Percentiles rank a stretch among this genome's conserved stretches.
Conservation (phyloP, 2,113 vertebrate species). For the Gavialis gangeticus region DNA sequence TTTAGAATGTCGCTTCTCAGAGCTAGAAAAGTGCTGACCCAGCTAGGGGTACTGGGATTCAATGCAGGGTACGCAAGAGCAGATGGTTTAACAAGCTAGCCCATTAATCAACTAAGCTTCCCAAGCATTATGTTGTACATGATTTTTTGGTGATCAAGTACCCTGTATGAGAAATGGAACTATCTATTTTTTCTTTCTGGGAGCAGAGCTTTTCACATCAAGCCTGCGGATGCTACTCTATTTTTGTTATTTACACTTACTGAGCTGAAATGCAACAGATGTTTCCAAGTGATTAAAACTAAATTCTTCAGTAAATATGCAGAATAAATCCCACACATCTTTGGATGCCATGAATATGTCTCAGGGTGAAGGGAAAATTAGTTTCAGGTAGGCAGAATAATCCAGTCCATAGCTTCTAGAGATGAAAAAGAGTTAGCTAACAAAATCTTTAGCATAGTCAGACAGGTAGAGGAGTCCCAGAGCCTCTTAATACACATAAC, state of each 20-base stretch:
- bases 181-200: neutral
- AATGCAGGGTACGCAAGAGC: slow-evolving; percentile 66
- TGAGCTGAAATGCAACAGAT: slow-evolving; percentile 76
- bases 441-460: slow-evolving; percentile 49
- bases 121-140: slow-evolving; percentile 19
- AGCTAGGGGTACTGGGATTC: slow-evolving; percentile 76
- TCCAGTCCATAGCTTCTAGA: neutral
- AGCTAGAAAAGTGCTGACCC: slow-evolving; percentile 79
- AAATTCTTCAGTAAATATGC: slow-evolving; percentile 66
- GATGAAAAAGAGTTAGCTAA: slow-evolving; percentile 34
- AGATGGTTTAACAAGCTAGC: slow-evolving; percentile 68
- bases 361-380: slow-evolving; percentile 30
- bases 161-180: slow-evolving; percentile 52
- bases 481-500: slow-evolving; percentile 54
- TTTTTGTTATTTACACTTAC: slow-evolving; percentile 68
- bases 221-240: slow-evolving; percentile 31
- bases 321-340: slow-evolving; percentile 55
- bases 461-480: slow-evolving; percentile 59
- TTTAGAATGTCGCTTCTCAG: slow-evolving; percentile 75
- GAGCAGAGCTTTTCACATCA: slow-evolving; percentile 39
- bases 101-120: slow-evolving; percentile 79
- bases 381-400: slow-evolving; percentile 37
- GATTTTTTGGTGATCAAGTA: slow-evolving; percentile 32
- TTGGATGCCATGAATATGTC: slow-evolving; percentile 42
- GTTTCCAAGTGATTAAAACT: slow-evolving; percentile 55